Base-by-base conservation (phyloP, 92 coral and sea anemone species). In the Scolanthus callimorphus region DNA sequence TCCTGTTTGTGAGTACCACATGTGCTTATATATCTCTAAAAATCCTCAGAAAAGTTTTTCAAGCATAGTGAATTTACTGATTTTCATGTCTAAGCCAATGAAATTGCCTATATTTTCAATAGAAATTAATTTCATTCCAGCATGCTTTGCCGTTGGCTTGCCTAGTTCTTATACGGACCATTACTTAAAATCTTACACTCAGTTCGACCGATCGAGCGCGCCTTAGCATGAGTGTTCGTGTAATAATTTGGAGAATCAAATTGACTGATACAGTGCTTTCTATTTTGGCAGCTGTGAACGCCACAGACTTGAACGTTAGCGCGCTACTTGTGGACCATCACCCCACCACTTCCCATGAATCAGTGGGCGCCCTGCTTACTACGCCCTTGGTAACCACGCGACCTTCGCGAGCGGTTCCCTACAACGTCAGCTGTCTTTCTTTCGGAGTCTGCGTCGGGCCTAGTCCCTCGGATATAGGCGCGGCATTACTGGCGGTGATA, bases 321-420 rank as follows among this genome's bases (percentile, higher is more conserved):
- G 20, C 69, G 2, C 54, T 79, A 19, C 20, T 79, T 4, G 21
- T 71, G 21, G 74, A 51, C 28, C 57, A 77, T 10, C 38, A 57
- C 48, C 51, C 65, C 45, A 31, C 30, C 24, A 25, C 12, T 48
- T 56, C 85, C 69, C 80, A 71, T 59, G 55, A 63, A 57, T 60
- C 74, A 41, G 30, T 71, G 55, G 63, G 74, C 39, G n/a, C 69
- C 13, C 20, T 79, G 69, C 55, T 79, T 4, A 48, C 56, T 11
- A 71, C 49, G 29, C 85, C 85, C 45, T 55, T 79, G 51, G 55
- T 79, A 50, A 59, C 74, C 69, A 79, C 80, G 25, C 39, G 60
- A 25, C 70, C 58, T n/a, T 55, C 51, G 11, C 39, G 51, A 48
- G 70, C 61, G 46, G 27, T 47, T 28, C 62, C 60, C 20, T 25